A percentile compares a stretch with the other conserved stretches of the same genome.
These are phyloP conservation scores for Melanotus villosus DNA, from an alignment of 2,888 invertebrate species.

Conservation along the genomic window DNA sequence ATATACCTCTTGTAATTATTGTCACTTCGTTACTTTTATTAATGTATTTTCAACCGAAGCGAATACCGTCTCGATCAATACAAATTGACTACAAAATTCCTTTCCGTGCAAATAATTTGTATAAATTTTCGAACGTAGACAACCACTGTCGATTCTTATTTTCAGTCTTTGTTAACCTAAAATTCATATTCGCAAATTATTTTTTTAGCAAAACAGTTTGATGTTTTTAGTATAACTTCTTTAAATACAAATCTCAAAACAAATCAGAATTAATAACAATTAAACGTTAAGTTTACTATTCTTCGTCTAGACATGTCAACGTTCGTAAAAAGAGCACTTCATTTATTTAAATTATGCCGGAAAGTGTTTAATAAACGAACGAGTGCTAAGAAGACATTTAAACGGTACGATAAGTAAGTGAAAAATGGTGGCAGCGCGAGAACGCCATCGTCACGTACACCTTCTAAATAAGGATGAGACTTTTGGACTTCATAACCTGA, in stretches of 20 bases:
- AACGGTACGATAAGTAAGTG: constrained; percentile 37
- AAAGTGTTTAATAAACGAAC: constrained; percentile 38
- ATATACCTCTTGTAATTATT: neutral
- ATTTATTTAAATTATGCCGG: constrained; percentile 36
- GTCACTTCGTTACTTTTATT: neutral
- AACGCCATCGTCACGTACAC: constrained; percentile 34
- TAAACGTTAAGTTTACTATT: neutral
- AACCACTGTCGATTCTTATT: too few species aligned
- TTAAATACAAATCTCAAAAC: too few species aligned
- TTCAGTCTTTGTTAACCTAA: too few species aligned
- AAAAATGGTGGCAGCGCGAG: constrained; percentile 34
- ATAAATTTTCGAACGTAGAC: too few species aligned
- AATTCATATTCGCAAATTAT: too few species aligned
- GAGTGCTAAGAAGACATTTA: constrained; percentile 25
- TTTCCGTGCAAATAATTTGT: too few species aligned
- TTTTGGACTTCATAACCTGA: constrained; percentile 30
- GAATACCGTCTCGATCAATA: too few species aligned
- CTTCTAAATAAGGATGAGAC: constrained; percentile 39
- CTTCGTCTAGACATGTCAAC: constrained; percentile 19
- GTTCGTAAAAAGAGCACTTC: constrained; percentile 11
- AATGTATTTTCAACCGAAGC: too few species aligned
- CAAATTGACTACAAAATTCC: too few species aligned
- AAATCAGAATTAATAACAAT: constrained; percentile 4
- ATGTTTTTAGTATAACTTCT: too few species aligned
- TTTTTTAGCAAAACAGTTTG: too few species aligned